Conservation (phyloP, 2,113 vertebrate species). For the Myxocyprinus asiaticus region DNA sequence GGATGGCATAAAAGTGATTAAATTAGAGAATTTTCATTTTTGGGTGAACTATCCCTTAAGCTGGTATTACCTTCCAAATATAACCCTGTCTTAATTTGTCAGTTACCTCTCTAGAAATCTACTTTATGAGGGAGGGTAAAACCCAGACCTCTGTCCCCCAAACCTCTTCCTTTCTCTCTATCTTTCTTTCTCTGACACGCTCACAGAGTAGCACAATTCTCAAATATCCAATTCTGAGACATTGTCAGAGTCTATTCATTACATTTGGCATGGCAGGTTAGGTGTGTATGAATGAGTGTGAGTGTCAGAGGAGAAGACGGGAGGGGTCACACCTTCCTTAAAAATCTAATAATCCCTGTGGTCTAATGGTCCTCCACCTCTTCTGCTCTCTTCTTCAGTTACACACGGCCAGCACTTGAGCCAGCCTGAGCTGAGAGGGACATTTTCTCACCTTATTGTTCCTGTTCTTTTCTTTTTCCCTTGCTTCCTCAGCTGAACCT, state of each 20-base stretch:
- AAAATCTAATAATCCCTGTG: slow-evolving; percentile 52
- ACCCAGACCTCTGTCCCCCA: neutral
- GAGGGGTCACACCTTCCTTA: slow-evolving; percentile 28
- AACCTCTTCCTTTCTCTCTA: neutral
- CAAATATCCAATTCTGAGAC: slow-evolving; percentile 39
- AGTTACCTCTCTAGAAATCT: neutral
- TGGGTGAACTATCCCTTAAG: neutral
- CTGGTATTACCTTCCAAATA: neutral
- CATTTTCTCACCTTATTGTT: slow-evolving; percentile 69
- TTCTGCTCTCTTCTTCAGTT: slow-evolving; percentile 58
- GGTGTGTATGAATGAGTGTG: slow-evolving; percentile 33
- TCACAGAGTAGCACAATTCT: slow-evolving; percentile 24
- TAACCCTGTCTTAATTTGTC: neutral
- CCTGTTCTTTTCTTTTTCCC: slow-evolving; percentile 19
- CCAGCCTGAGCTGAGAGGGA: slow-evolving; percentile 60
- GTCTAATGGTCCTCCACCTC: slow-evolving; percentile 71
- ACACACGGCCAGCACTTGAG: slow-evolving; percentile 62
- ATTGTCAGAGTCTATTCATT: slow-evolving; percentile 33
- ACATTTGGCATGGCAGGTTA: slow-evolving; percentile 36
- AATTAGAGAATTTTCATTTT: too few species aligned
- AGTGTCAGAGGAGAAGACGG: slow-evolving; percentile 14
- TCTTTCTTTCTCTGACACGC: slow-evolving; percentile 11
- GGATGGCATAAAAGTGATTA: too few species aligned
- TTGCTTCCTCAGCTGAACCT: slow-evolving; percentile 59
- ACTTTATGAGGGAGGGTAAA: slow-evolving; percentile 8